These are phyloP conservation scores for Sphecodes monilicornis DNA, from an alignment of 2,888 invertebrate genomes.

Conservation along the genomic window DNA sequence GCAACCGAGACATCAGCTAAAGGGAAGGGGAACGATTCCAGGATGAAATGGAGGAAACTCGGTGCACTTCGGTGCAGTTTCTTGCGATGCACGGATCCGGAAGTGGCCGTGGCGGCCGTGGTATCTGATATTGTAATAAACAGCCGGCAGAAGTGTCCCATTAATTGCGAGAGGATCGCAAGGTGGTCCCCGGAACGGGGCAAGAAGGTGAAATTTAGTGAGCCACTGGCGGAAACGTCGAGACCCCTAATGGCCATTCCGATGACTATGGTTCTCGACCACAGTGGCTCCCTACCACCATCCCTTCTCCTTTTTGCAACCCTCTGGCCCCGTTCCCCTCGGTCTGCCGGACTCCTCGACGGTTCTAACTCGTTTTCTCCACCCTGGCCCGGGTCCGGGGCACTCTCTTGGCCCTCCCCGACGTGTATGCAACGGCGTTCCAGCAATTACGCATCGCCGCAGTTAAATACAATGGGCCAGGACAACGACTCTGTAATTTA, in stretches of 20 bases:
- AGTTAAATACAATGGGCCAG: conserved; percentile 81
- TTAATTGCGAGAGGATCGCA: conserved; percentile 80
- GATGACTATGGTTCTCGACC: conserved; percentile 78
- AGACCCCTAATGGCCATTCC: conserved; percentile 83
- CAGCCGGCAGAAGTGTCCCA: conserved; percentile 71
- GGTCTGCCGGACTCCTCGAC: conserved; percentile 26
- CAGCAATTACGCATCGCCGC: conserved; percentile 82
- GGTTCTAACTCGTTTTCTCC: conserved; percentile 66
- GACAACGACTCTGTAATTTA: conserved; percentile 82
- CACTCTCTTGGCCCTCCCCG: conserved; percentile 35
- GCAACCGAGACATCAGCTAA: too few species aligned
- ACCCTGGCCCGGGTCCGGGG: conserved; percentile 35
- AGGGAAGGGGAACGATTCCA: not conserved
- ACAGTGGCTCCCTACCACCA: conserved; percentile 68
- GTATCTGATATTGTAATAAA: conserved; percentile 76
- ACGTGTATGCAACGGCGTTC: conserved; percentile 74
- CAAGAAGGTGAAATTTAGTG: conserved; percentile 83
- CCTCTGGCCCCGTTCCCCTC: conserved; percentile 31
- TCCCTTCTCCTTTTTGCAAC: conserved; percentile 40
- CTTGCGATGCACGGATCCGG: not conserved
- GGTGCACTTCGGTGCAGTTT: conserved; percentile 1
- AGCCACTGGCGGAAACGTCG: conserved; percentile 81
- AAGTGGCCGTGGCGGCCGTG: conserved; percentile 36
- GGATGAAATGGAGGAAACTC: not conserved
- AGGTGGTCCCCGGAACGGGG: conserved; percentile 72